Percentiles rank a stretch among this genome's conserved stretches.
phyloP scores from a whole-genome alignment of 2,888 invertebrate species.

The Drosophila lutescens region DNA sequence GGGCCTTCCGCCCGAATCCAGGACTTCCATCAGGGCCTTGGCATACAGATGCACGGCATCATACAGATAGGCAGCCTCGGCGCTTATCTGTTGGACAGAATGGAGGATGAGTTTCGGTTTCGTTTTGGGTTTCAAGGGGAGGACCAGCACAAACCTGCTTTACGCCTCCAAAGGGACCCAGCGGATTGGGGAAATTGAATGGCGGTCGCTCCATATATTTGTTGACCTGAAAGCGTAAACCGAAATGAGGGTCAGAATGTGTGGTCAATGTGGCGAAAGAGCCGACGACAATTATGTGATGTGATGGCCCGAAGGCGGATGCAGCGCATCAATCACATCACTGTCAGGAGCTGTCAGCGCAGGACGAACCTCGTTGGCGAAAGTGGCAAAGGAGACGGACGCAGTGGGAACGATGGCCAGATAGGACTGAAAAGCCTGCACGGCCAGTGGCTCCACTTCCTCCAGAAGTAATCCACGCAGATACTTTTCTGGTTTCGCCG shows the following conservation, averaged over 20 bases:
- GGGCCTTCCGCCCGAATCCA: constrained; percentile 89
- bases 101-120: neutral
- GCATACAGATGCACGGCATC: constrained; percentile 97
- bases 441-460: constrained; percentile 85
- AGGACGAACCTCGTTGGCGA: constrained; percentile 85
- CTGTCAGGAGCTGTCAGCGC: constrained; percentile 33
- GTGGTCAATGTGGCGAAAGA: constrained; percentile 37
- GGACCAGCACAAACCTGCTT: constrained; percentile 86
- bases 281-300: constrained; percentile 28
- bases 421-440: constrained; percentile 92
- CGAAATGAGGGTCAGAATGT: constrained; percentile 19
- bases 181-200: constrained; percentile 93
- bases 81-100: constrained; percentile 87
- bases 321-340: constrained; percentile 41
- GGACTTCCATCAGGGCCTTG: constrained; percentile 89
- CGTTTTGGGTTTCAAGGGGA: constrained; percentile 14
- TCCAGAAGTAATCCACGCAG: constrained; percentile 90
- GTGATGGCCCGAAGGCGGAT: constrained; percentile 4
- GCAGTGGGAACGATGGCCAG: constrained; percentile 92
- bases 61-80: constrained; percentile 96
- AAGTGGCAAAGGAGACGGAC: constrained; percentile 89
- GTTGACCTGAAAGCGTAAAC: constrained; percentile 88
- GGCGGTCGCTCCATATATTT: constrained; percentile 93
- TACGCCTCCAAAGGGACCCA: constrained; percentile 89
- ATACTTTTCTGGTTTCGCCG: constrained; percentile 91